Base-by-base conservation (phyloP, 2,797 vertebrate species). In the Etheostoma perlongum region DNA sequence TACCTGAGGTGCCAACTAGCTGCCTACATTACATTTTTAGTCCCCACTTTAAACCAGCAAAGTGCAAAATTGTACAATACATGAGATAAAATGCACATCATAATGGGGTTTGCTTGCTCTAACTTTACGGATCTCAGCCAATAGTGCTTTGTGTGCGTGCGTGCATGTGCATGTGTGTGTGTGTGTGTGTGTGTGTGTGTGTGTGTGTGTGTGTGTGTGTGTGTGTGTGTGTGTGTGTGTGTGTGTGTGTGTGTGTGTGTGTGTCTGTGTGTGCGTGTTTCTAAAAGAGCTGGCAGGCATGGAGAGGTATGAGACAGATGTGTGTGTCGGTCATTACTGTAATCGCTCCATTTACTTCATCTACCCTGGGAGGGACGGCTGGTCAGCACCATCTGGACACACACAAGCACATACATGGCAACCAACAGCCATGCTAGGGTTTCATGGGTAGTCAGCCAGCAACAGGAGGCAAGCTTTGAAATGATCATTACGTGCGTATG, bases 331-430 rank as follows among this genome's bases (percentile, higher is more conserved):
- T 94, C 93, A 94, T 95, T 93, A 94, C 91, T 91, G 91, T 92
- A 93, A 94, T 91, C 85, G 87, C 91, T 88, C 89, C 88, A 94
- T 94, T 94, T 94, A 93, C 89, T 92, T 88, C 91, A 88, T 89
- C 90, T 85, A 85, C 83, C 82, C 79, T 88, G 91, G 90, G 92
- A 93, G 89, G 83, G 80, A 92, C 46, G 90, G 88, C 86, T 94
- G 94, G 94, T 94, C 94, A 92, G 72, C 85, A 82, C 94, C 95
- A 95, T 95, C 95, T 95, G 95, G 93, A 92, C 83, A 77, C 72
- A 48, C 47, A 83, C 75, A 69, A 47, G 60, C 67, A 76, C 85
- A 84, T 65, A 85, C 88, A 84, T 67, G 65, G 83, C 86, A 68
- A 81, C 51, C 52, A 36, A 73, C 67, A 68, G 78, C 81, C 54